A percentile compares a stretch with the other conserved stretches of the same genome.
These are phyloP conservation scores for Varanus salvator DNA, from an alignment of 2,113 vertebrate species.

Conservation along the genomic window DNA sequence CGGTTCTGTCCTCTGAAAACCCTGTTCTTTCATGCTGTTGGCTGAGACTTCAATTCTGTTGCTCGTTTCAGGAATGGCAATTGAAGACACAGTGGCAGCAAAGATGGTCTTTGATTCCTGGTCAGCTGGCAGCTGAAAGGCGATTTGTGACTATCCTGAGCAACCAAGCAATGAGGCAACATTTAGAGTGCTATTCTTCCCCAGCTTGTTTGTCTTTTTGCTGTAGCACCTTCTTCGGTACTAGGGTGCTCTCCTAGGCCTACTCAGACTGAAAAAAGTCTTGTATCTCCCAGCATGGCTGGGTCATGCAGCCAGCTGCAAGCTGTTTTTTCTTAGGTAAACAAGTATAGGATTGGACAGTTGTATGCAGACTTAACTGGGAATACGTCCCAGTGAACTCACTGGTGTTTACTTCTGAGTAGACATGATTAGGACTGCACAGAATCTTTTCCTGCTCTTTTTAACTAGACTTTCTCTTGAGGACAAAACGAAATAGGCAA, in stretches of 20 bases:
- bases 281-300: no score
- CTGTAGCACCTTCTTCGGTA: neutral
- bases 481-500: neutral
- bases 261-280: no score
- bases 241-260: neutral
- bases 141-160: neutral
- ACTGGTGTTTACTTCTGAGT: neutral
- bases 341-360: no score
- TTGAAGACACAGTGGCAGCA: constrained; percentile 91
- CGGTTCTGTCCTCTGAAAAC: neutral
- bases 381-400: neutral
- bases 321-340: no score
- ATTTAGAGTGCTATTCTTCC: neutral
- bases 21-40: neutral
- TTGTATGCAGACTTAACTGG: neutral
- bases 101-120: constrained; percentile 91
- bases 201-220: constrained; percentile 2
- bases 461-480: neutral
- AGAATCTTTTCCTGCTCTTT: neutral
- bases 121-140: constrained; percentile 76
- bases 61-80: constrained; percentile 87
- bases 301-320: no score
- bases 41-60: constrained; percentile 40
- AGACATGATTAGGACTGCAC: neutral
- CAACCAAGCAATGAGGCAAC: neutral